phyloP scores from a whole-genome alignment of 2,797 vertebrate genomes.

The Paratrypauchen microcephalus region DNA sequence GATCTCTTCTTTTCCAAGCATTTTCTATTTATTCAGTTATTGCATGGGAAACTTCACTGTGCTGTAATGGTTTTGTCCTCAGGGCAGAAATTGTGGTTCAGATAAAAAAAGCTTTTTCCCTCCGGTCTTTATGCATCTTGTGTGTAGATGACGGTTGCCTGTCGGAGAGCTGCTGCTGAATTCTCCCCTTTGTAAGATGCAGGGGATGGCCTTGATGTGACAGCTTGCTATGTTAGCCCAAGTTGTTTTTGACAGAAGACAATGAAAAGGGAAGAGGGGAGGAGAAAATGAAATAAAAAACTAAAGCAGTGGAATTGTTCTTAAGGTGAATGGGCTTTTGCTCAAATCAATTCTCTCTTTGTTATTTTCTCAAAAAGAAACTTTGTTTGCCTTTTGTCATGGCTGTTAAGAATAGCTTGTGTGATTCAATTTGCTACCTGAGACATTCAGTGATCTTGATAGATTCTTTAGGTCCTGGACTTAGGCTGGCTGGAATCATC shows the following conservation, averaged over 20 bases:
- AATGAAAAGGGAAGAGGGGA: slow-evolving; percentile 57
- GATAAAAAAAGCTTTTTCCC: slow-evolving; percentile 39
- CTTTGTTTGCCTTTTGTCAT: slow-evolving; percentile 65
- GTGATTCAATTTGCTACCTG: slow-evolving; percentile 72
- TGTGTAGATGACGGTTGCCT: slow-evolving; percentile 49
- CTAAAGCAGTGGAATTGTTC: slow-evolving; percentile 53
- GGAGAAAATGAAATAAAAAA: slow-evolving; percentile 44
- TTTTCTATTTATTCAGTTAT: slow-evolving; percentile 56
- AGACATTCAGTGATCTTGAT: slow-evolving; percentile 75
- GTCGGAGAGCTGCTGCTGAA: slow-evolving; percentile 59
- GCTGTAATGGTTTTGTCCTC: slow-evolving; percentile 61
- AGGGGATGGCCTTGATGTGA: slow-evolving; percentile 75
- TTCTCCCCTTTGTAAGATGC: slow-evolving; percentile 62
- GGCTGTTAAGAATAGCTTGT: slow-evolving; percentile 62
- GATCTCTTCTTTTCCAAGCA: slow-evolving; percentile 34
- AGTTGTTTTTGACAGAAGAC: slow-evolving; percentile 80
- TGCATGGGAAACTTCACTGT: slow-evolving; percentile 52
- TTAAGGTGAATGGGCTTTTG: slow-evolving; percentile 63
- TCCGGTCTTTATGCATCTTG: slow-evolving; percentile 50
- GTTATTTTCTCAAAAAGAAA: slow-evolving; percentile 50
- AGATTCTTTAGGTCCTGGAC: slow-evolving; percentile 65
- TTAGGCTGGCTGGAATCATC: slow-evolving; percentile 55
- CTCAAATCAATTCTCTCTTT: slow-evolving; percentile 62
- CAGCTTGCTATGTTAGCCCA: slow-evolving; percentile 74
- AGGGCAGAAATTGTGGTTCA: slow-evolving; percentile 58